Conservation (phyloP, 2,888 invertebrate species). For the Leucozona laternaria region DNA sequence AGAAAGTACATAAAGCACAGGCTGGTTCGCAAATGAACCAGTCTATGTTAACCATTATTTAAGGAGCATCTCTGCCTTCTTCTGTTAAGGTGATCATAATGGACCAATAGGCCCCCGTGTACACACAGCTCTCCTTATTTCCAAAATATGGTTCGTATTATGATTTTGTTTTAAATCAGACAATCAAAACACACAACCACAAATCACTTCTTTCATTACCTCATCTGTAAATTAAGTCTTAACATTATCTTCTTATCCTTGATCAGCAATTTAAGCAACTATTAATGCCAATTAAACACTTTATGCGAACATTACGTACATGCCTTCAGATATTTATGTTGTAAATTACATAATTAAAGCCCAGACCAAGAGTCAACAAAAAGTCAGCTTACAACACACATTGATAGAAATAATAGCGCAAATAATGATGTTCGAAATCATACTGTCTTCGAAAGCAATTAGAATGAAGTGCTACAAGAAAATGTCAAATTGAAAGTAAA, state of each 20-base stretch:
- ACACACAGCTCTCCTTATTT: too few species aligned
- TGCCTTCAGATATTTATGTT: background rate
- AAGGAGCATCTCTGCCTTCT: too few species aligned
- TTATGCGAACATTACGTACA: background rate
- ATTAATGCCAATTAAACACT: constrained; percentile 25
- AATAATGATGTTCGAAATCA: constrained; percentile 25
- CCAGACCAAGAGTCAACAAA: constrained; percentile 23
- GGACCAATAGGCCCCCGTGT: too few species aligned
- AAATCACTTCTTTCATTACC: background rate
- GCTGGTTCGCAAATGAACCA: too few species aligned
- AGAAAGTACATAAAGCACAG: too few species aligned
- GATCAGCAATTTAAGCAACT: constrained; percentile 18
- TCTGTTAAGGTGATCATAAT: too few species aligned
- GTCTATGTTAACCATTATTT: too few species aligned
- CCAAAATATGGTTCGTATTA: too few species aligned
- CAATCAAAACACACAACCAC: too few species aligned
- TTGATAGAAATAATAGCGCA: background rate
- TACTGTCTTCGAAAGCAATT: constrained; percentile 8
- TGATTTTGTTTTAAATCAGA: too few species aligned
- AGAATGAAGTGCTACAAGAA: constrained; percentile 31
- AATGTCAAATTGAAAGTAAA: constrained; percentile 66
- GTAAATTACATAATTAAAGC: constrained; percentile 52
- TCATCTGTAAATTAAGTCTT: background rate
- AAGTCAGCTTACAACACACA: constrained; percentile 25
- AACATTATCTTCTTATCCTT: background rate